Evolutionary conservation across 2,797 vertebrate species (phyloP).

Genomic region (Sebastes melanostomus): DNA sequence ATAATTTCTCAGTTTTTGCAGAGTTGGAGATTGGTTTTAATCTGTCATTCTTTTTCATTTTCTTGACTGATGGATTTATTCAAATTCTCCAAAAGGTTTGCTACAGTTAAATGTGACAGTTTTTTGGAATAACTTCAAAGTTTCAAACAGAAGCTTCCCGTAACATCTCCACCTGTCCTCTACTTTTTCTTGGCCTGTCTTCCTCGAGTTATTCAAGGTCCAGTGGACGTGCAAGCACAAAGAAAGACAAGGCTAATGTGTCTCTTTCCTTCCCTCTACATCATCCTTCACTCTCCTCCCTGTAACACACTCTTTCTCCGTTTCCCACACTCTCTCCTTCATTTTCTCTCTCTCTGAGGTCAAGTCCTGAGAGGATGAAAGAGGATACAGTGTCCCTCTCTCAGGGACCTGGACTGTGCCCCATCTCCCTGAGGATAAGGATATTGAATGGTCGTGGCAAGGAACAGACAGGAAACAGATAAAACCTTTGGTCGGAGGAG

Average conservation of each 20-base stretch:
- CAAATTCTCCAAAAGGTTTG: neutral
- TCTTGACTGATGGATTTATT: slow-evolving; percentile 32
- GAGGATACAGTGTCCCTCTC: slow-evolving; percentile 24
- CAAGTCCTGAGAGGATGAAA: slow-evolving; percentile 52
- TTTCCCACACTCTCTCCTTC: slow-evolving; percentile 20
- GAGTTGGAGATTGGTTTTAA: slow-evolving; percentile 11
- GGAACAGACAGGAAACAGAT: slow-evolving; percentile 66
- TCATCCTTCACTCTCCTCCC: slow-evolving; percentile 47
- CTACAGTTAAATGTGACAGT: slow-evolving; percentile 8
- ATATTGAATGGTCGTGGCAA: slow-evolving; percentile 57
- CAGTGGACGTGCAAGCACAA: slow-evolving; percentile 26
- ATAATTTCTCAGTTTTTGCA: neutral
- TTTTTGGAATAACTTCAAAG: slow-evolving; percentile 11
- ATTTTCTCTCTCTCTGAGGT: slow-evolving; percentile 32
- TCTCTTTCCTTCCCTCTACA: slow-evolving; percentile 22
- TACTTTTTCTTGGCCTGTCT: slow-evolving; percentile 31
- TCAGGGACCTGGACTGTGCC: slow-evolving; percentile 15
- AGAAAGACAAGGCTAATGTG: slow-evolving; percentile 41
- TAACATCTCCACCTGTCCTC: slow-evolving; percentile 21
- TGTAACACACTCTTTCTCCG: slow-evolving; percentile 3
- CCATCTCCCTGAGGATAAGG: slow-evolving; percentile 41
- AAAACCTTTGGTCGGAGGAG: slow-evolving; percentile 46
- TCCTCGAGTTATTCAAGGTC: slow-evolving; percentile 45
- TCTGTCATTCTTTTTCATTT: slow-evolving; percentile 22
- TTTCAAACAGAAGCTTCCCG: slow-evolving; percentile 34